These are phyloP conservation scores for Lutjanus erythropterus DNA, from an alignment of 2,113 vertebrate species.

Conservation along the genomic window DNA sequence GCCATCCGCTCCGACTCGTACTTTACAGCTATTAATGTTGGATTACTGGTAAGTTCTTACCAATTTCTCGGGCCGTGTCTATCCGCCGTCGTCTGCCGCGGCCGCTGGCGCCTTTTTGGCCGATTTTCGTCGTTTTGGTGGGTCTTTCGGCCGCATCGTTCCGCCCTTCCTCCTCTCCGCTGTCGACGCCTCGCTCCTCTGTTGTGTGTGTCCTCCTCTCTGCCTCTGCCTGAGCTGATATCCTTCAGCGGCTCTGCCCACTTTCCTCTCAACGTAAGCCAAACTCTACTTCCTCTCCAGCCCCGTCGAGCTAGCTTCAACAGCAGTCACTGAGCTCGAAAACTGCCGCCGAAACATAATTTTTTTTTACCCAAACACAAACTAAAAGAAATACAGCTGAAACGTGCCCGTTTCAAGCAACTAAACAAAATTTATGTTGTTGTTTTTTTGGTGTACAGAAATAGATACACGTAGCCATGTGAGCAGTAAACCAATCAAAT, in stretches of 20 bases:
- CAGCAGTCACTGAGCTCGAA: not conserved
- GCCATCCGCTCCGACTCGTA: conserved; percentile 55
- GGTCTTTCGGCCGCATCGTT: conserved; percentile 43
- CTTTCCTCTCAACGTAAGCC: conserved; percentile 78
- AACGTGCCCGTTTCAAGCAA: too few species aligned
- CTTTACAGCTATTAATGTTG: conserved; percentile 45
- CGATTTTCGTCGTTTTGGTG: conserved; percentile 62
- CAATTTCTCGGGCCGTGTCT: conserved; percentile 49
- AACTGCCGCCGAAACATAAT: not conserved
- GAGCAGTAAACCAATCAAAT: not conserved
- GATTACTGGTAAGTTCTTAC: conserved; percentile 80
- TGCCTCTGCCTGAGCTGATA: conserved; percentile 75
- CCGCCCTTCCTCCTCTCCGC: conserved; percentile 1
- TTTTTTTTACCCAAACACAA: not conserved
- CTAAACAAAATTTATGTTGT: too few species aligned
- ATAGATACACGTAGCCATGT: not conserved
- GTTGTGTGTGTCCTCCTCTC: conserved; percentile 71
- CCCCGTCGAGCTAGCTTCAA: conserved; percentile 44
- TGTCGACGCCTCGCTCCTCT: conserved; percentile 48
- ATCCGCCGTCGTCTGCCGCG: conserved; percentile 62
- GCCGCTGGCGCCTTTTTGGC: conserved; percentile 22
- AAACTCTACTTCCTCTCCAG: conserved; percentile 80
- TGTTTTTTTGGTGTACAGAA: not conserved
- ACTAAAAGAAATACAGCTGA: not conserved
- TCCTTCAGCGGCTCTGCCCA: conserved; percentile 81